phyloP scores from a whole-genome alignment of 2,113 vertebrate genomes.

The Myocastor coypus region DNA sequence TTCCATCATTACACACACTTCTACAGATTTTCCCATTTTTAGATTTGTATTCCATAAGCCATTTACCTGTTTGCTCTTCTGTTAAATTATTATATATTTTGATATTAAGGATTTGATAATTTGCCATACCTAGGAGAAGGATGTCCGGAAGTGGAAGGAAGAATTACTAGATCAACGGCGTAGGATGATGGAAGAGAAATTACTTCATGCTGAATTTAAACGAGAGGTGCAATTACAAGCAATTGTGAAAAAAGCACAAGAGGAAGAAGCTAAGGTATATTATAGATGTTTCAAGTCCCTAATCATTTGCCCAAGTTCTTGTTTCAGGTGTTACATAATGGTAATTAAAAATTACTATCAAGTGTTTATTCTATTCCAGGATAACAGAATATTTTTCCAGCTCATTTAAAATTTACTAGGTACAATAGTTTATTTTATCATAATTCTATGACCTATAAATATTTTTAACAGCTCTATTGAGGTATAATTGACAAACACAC shows the following conservation, averaged over 20 bases:
- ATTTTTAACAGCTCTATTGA: conserved; percentile 35
- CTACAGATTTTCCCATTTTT: not conserved
- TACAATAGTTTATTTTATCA: not conserved
- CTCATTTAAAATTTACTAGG: conserved; percentile 33
- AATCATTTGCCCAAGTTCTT: not conserved
- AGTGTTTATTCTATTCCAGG: not conserved
- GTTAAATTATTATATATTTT: not conserved
- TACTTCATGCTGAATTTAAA: conserved; percentile 98
- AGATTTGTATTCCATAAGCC: not conserved
- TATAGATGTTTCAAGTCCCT: not conserved
- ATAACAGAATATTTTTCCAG: not conserved
- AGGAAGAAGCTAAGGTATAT: conserved; percentile 97
- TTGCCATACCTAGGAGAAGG: conserved; percentile 91
- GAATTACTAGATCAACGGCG: conserved; percentile 96
- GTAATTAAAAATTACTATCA: not conserved
- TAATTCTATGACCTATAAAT: not conserved
- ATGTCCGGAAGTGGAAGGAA: conserved; percentile 99
- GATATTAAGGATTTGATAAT: not conserved
- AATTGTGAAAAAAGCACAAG: conserved; percentile 99
- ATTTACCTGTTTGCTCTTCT: not conserved
- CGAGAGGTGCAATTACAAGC: conserved; percentile 97
- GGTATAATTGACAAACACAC: conserved; percentile 15
- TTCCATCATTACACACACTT: not conserved
- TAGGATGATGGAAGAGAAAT: conserved; percentile 98
- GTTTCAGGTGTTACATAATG: not conserved